Conservation (phyloP, 2,888 invertebrate species). For the Lobophora halterata region DNA sequence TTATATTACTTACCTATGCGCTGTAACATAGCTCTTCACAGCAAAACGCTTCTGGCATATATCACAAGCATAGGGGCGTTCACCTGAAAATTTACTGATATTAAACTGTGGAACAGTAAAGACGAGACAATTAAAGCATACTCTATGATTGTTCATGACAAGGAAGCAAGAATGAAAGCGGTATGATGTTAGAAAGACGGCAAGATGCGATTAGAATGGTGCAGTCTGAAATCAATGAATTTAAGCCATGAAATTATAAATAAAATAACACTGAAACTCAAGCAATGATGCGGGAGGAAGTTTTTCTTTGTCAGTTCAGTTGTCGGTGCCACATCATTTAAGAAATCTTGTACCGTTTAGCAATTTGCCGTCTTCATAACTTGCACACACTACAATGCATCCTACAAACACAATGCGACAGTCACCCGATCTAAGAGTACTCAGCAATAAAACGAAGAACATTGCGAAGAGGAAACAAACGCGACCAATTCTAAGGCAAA, state of each 20-base stretch:
- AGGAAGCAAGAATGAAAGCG: slow-evolving; percentile 53
- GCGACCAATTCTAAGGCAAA: neutral
- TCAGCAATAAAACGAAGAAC: slow-evolving; percentile 35
- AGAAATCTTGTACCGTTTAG: slow-evolving; percentile 54
- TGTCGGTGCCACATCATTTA: slow-evolving; percentile 78
- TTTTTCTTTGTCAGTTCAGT: slow-evolving; percentile 41
- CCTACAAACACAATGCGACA: slow-evolving; percentile 24
- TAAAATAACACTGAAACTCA: slow-evolving; percentile 57
- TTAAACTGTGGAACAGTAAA: too few relatives aligned
- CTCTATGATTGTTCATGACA: slow-evolving; percentile 29
- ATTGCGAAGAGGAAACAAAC: slow-evolving; percentile 17
- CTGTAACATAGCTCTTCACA: slow-evolving; percentile 90
- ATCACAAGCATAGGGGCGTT: slow-evolving; percentile 89
- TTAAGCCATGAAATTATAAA: slow-evolving; percentile 63
- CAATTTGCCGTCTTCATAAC: slow-evolving; percentile 77
- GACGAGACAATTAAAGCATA: too few relatives aligned
- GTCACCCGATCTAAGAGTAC: slow-evolving; percentile 18
- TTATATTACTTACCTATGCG: slow-evolving; percentile 84
- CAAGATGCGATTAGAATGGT: slow-evolving; percentile 76
- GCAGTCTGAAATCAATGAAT: slow-evolving; percentile 69
- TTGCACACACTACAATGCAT: too few relatives aligned
- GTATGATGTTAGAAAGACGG: slow-evolving; percentile 75
- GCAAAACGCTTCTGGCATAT: slow-evolving; percentile 90
- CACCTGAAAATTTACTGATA: slow-evolving; percentile 82
- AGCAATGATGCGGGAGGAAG: slow-evolving; percentile 64